Evolutionary conservation across 2,797 vertebrate genomes (phyloP).

Genomic region (Chelon labrosus): DNA sequence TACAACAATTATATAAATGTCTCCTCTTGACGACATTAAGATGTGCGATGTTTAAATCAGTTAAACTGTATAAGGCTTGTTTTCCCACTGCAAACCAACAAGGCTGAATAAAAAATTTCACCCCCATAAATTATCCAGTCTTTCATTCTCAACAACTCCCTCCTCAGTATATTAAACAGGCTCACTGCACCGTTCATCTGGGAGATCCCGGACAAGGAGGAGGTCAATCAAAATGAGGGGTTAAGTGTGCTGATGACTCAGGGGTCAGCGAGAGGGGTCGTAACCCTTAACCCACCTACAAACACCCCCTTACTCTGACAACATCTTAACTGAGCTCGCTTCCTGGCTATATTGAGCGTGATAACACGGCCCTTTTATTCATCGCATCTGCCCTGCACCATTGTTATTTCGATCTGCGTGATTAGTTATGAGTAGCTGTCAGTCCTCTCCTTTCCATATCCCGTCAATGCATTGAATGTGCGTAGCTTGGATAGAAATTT

Average conservation of each 20-base stretch:
- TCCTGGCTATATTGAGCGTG: slow-evolving; percentile 19
- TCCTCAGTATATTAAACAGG: slow-evolving; percentile 53
- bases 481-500: background rate
- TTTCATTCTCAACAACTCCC: slow-evolving; percentile 38
- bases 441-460: slow-evolving; percentile 1
- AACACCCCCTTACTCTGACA: slow-evolving; percentile 26
- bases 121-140: slow-evolving; percentile 42
- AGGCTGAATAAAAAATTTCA: background rate
- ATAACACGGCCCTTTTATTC: slow-evolving; percentile 66
- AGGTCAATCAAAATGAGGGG: slow-evolving; percentile 79
- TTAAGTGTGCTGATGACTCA: slow-evolving; percentile 80
- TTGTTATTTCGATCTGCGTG: slow-evolving; percentile 73
- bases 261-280: slow-evolving; percentile 71
- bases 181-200: slow-evolving; percentile 43
- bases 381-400: slow-evolving; percentile 67
- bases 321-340: slow-evolving; percentile 26
- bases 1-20: slow-evolving; percentile 12
- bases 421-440: slow-evolving; percentile 42
- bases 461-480: background rate
- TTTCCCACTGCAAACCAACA: slow-evolving; percentile 12
- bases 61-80: background rate
- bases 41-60: slow-evolving; percentile 23
- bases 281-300: slow-evolving; percentile 70
- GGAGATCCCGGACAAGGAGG: slow-evolving; percentile 58
- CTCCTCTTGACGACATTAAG: slow-evolving; percentile 25